Percentiles rank a stretch among this genome's conserved stretches.
Evolutionary conservation across 2,113 vertebrate genomes (phyloP).

Genomic region (Nothocercus nigrocapillus): DNA sequence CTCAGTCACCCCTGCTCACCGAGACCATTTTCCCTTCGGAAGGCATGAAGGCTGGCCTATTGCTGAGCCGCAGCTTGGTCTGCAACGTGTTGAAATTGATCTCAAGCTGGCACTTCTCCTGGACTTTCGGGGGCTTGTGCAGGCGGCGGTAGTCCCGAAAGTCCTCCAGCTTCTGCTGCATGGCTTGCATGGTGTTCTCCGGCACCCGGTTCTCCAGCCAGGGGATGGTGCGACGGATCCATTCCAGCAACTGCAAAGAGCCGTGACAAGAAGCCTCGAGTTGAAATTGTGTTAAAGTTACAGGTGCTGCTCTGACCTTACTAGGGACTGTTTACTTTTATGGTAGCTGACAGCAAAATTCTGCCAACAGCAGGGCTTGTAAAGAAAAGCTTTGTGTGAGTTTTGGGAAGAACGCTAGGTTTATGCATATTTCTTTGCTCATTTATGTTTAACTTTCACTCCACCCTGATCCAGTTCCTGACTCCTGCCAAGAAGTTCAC

Average conservation of each 20-base stretch:
- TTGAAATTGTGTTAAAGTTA: background rate
- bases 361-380: background rate
- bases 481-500: background rate
- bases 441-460: background rate
- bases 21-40: constrained; percentile 98
- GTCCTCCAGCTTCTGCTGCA: constrained; percentile 99
- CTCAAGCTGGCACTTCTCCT: constrained; percentile 99
- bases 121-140: constrained; percentile 98
- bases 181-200: constrained; percentile 98
- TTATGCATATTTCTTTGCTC: background rate
- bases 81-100: constrained; percentile 99
- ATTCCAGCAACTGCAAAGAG: constrained; percentile 88
- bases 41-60: constrained; percentile 98
- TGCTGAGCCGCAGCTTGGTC: constrained; percentile 98
- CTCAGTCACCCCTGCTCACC: constrained; percentile 74
- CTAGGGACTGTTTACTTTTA: background rate
- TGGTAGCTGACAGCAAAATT: background rate
- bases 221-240: constrained; percentile 96
- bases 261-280: background rate
- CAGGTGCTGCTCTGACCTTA: background rate
- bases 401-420: background rate
- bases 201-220: constrained; percentile 95
- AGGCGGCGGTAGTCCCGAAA: constrained; percentile 95
- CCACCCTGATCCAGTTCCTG: background rate
- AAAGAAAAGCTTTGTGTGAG: background rate